phyloP scores from a whole-genome alignment of 2,113 vertebrate genomes.

The Takifugu bimaculatus region DNA sequence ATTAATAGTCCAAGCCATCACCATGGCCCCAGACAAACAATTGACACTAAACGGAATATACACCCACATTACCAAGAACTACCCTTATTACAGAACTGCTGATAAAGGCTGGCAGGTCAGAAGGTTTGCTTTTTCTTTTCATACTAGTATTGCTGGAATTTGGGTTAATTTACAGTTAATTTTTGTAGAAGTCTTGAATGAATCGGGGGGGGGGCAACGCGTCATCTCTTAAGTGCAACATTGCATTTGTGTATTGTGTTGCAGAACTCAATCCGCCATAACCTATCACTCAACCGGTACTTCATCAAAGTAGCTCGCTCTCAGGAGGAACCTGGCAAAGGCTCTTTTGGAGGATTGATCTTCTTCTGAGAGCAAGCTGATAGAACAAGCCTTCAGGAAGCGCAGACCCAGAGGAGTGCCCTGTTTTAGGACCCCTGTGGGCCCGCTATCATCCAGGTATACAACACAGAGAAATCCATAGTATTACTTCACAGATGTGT shows the following conservation, averaged over 20 bases:
- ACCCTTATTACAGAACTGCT: conserved; percentile 94
- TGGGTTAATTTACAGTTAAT: too few species aligned
- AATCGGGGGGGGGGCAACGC: too few species aligned
- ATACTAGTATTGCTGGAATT: background rate
- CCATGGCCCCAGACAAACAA: conserved; percentile 93
- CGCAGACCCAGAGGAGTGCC: conserved; percentile 93
- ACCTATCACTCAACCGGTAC: conserved; percentile 98
- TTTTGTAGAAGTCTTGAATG: too few species aligned
- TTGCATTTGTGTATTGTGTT: conserved; percentile 32
- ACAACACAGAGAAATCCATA: background rate
- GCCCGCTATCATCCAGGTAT: conserved; percentile 95
- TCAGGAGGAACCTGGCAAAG: conserved; percentile 98
- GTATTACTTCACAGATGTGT: too few species aligned
- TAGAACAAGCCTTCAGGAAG: conserved; percentile 98
- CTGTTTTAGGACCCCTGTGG: conserved; percentile 95
- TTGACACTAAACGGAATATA: conserved; percentile 96
- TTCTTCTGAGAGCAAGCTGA: conserved; percentile 92
- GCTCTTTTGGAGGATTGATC: conserved; percentile 99
- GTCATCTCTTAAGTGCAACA: background rate
- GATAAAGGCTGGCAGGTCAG: conserved; percentile 99
- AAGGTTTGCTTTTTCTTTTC: background rate
- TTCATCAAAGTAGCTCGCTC: conserved; percentile 99
- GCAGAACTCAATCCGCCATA: conserved; percentile 99
- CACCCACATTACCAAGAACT: conserved; percentile 97
- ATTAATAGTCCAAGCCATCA: conserved; percentile 95